Conservation (phyloP, 1,140 invertebrate genomes). For the Oedothorax gibbosus region DNA sequence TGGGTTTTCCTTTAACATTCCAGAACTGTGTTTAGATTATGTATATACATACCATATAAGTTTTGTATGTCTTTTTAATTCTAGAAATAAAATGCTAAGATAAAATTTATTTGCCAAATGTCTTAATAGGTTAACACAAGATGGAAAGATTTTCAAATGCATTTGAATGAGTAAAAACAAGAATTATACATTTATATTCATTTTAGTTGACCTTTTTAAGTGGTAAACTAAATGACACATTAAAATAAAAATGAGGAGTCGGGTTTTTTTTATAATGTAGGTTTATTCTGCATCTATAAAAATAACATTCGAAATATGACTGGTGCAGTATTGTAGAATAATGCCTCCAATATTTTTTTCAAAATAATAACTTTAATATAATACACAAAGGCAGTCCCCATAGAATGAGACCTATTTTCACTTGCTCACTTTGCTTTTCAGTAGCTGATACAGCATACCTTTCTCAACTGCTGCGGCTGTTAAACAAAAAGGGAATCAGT, state of each 20-base stretch:
- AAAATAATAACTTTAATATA: slow-evolving; percentile 24
- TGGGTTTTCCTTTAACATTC: too few relatives aligned
- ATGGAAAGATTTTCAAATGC: too few relatives aligned
- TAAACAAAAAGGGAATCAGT: background rate
- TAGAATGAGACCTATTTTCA: slow-evolving; percentile 8
- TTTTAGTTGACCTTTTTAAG: background rate
- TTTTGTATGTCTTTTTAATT: too few relatives aligned
- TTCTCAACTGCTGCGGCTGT: slow-evolving; percentile 23
- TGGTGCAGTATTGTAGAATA: slow-evolving; percentile 51
- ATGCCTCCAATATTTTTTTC: slow-evolving; percentile 22
- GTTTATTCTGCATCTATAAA: slow-evolving; percentile 57
- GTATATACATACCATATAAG: too few relatives aligned
- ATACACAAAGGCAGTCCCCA: background rate
- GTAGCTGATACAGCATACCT: slow-evolving; percentile 55
- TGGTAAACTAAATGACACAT: background rate
- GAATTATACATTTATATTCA: too few relatives aligned
- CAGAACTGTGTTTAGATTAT: too few relatives aligned
- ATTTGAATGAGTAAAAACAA: too few relatives aligned
- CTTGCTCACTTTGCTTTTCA: slow-evolving; percentile 54
- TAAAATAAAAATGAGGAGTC: slow-evolving; percentile 1
- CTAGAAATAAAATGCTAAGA: too few relatives aligned
- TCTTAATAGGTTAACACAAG: too few relatives aligned
- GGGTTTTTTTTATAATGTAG: slow-evolving; percentile 2
- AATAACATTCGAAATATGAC: slow-evolving; percentile 56
- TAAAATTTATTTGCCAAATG: too few relatives aligned